These are phyloP conservation scores for Netelia melanura DNA, from an alignment of 2,888 invertebrate species.

Conservation along the genomic window DNA sequence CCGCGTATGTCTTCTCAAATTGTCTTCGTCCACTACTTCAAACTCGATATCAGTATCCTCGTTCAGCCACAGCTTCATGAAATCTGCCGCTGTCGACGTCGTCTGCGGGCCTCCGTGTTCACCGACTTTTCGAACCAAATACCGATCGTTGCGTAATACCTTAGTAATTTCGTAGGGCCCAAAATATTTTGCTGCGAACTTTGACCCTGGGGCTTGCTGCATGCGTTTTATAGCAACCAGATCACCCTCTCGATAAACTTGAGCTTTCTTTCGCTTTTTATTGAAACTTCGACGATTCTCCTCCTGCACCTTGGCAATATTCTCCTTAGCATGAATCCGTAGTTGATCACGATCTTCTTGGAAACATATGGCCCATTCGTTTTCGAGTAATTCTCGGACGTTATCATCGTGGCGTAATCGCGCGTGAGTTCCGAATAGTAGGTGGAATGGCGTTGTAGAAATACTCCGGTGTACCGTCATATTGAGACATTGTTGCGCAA, in stretches of 20 bases:
- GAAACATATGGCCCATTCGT: background rate
- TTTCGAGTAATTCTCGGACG: slow-evolving; percentile 3
- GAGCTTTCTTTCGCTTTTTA: slow-evolving; percentile 41
- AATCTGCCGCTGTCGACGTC: background rate
- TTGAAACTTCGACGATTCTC: slow-evolving; percentile 63
- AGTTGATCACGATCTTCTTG: slow-evolving; percentile 10
- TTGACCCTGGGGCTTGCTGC: slow-evolving; percentile 6
- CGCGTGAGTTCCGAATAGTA: slow-evolving; percentile 53
- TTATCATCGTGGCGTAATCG: background rate
- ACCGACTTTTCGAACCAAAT: slow-evolving; percentile 1
- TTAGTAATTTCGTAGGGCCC: too few species aligned
- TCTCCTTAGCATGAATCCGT: slow-evolving; percentile 25
- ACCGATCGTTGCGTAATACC: too few species aligned
- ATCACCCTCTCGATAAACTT: slow-evolving; percentile 19
- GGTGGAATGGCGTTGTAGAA: slow-evolving; percentile 46
- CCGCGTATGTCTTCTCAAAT: background rate
- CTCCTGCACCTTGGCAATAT: slow-evolving; percentile 40
- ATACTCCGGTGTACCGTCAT: slow-evolving; percentile 37
- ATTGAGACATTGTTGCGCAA: slow-evolving; percentile 49
- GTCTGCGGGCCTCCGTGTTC: background rate
- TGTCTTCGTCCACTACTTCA: background rate
- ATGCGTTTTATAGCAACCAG: slow-evolving; percentile 20
- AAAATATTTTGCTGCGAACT: slow-evolving; percentile 17
- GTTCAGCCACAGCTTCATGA: background rate
- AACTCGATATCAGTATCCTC: background rate